These are phyloP conservation scores for Parus major DNA, from an alignment of 2,113 vertebrate species.

Conservation along the genomic window DNA sequence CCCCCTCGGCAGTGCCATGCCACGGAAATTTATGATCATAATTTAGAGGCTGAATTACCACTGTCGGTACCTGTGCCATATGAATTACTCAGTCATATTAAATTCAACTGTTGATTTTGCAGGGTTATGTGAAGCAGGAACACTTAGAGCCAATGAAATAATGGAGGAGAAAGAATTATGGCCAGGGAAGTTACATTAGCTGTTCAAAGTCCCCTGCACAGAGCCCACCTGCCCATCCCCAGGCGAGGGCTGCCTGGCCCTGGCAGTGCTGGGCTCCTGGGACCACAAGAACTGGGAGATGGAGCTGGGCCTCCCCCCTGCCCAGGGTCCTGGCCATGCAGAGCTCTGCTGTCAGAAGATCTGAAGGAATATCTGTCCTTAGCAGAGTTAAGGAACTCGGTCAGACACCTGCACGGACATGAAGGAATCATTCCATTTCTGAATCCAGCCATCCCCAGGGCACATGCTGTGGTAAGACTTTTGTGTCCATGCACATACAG, in stretches of 20 bases:
- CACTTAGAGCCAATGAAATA: constrained; percentile 43
- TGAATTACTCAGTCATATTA: constrained; percentile 64
- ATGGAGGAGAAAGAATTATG: constrained; percentile 12
- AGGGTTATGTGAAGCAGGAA: constrained; percentile 28
- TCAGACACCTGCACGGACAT: neutral
- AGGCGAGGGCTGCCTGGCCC: neutral
- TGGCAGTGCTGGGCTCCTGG: neutral
- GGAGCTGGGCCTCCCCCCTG: no score
- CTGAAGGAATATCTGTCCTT: neutral
- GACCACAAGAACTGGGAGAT: rapidly evolving
- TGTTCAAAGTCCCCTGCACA: neutral
- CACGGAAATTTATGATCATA: constrained; percentile 70
- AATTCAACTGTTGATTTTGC: constrained; percentile 59
- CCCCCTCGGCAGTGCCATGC: constrained; percentile 26
- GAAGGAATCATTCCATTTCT: neutral
- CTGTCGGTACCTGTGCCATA: constrained; percentile 53
- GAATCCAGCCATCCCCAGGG: neutral
- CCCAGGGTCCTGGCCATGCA: neutral
- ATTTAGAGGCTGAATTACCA: constrained; percentile 72
- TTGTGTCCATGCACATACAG: neutral
- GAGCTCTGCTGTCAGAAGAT: neutral
- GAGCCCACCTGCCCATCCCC: neutral
- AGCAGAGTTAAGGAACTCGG: neutral
- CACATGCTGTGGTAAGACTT: neutral
- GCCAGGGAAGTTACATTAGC: neutral